Percentiles rank a stretch among this genome's conserved stretches.
These are phyloP conservation scores for Acanthoscelides obtectus DNA, from an alignment of 2,888 invertebrate genomes.

Conservation along the genomic window DNA sequence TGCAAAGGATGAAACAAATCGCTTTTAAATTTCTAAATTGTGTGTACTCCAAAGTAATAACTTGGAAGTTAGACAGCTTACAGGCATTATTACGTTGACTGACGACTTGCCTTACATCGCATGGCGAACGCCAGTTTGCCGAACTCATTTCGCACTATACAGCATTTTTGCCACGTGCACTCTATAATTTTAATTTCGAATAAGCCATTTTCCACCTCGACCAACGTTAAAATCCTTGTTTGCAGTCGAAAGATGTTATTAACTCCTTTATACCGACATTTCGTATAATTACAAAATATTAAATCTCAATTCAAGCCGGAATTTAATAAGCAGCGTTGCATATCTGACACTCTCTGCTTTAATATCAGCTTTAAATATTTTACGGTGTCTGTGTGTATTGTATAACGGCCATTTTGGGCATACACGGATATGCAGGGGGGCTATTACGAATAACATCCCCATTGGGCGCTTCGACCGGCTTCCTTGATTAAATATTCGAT, in stretches of 20 bases:
- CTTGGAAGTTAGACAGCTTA: neutral
- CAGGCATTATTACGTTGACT: neutral
- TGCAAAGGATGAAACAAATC: neutral
- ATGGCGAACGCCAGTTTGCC: neutral
- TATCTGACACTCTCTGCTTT: neutral
- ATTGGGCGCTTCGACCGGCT: too few relatives aligned
- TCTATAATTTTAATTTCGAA: neutral
- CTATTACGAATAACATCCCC: too few relatives aligned
- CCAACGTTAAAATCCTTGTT: neutral
- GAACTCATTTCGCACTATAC: neutral
- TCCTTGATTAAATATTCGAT: too few relatives aligned
- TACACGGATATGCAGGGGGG: too few relatives aligned
- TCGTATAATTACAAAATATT: neutral
- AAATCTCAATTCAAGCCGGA: neutral
- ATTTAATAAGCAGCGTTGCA: neutral
- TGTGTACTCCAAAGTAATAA: neutral
- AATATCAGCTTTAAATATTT: neutral
- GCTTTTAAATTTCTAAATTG: neutral
- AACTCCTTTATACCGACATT: neutral
- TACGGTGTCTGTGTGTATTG: too few relatives aligned
- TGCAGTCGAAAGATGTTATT: neutral
- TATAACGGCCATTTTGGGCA: too few relatives aligned
- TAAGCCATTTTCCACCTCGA: neutral
- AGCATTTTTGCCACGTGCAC: neutral
- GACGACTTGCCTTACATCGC: neutral